Evolutionary conservation across 2,797 vertebrate species (phyloP), one percentile per base, ranked within the genome.

Genomic region (Phrynocephalus vlangalii): DNA sequence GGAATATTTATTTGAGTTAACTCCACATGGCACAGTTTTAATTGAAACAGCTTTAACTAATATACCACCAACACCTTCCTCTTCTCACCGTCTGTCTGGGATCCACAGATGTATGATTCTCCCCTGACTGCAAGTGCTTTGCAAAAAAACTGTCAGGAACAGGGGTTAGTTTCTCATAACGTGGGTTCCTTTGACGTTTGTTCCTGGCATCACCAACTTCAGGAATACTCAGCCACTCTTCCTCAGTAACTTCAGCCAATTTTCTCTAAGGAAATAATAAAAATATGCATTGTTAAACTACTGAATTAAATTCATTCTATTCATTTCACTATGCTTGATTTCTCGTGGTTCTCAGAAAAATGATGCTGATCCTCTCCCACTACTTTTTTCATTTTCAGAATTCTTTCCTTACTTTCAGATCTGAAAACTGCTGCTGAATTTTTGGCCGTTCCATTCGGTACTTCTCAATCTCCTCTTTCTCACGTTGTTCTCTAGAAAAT

Each of bases 371-470:
- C 15, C 24, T 4, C 20, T 30, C 1, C 3, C 26, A 4, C 60
- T 4, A n/a, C 73, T 63, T 26, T 48, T 3, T 20, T 16, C 24
- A n/a, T 15, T 38, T n/a, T 30, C 18, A 16, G 79, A 82, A 26
- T 48, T 9, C 6, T n/a, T 52, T 16, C 67, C 94, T 91, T 95
- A 99, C 99, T 96, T 99, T 99, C 56, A 99, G 96, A 94, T 99
- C 99, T 18, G 99, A 99, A 91, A 99, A 99, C 91, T 99, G 99
- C 89, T 99, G 99, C 87, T 99, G 99, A 91, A 99, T 99, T 96
- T 99, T 99, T 68, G 99, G 99, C 33, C 99, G 96, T 72, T 99
- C 99, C 99, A 99, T 99, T 94, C 98, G 98, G 90, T 99, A 99
- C 89, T 99, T 99, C 94, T 99, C 99, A 8, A 99, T 99, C 95